Percentiles rank a stretch among this genome's conserved stretches.
Evolutionary conservation across 2,797 vertebrate species (phyloP).

Genomic region (Sternotherus odoratus): DNA sequence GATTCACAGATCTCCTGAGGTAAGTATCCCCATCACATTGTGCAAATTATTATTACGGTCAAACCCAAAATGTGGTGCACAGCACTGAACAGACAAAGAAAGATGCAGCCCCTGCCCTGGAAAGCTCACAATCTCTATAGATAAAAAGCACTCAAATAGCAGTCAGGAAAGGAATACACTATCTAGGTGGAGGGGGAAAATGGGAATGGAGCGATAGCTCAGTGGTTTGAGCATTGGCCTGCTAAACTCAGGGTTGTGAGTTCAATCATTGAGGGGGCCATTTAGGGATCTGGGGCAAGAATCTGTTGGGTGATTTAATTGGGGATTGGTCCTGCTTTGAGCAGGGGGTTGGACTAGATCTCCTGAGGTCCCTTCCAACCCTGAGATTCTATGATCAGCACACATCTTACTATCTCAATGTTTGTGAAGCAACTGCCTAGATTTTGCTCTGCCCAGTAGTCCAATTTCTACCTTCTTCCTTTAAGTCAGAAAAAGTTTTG

Average conservation of each 20-base stretch:
- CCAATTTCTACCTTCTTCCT: neutral
- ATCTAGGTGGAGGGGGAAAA: neutral
- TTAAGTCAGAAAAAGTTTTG: neutral
- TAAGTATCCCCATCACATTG: neutral
- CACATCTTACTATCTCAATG: neutral
- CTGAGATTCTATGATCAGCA: neutral
- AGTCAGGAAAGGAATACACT: neutral
- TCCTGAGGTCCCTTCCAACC: no score
- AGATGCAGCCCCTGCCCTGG: neutral
- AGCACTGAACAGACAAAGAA: neutral
- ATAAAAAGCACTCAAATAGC: neutral
- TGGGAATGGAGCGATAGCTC: no score
- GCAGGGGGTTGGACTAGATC: no score
- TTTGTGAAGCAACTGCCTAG: neutral
- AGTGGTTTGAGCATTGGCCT: no score
- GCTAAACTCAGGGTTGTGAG: no score
- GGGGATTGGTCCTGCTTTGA: no score
- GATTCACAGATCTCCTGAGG: constrained; percentile 7
- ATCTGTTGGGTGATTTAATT: no score
- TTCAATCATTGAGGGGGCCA: no score
- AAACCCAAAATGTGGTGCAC: neutral
- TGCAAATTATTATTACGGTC: neutral
- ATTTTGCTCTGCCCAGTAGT: neutral
- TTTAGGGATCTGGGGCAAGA: no score
- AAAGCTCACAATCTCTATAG: neutral